Evolutionary conservation across 2,888 invertebrate genomes (phyloP).

Genomic region (Siphlonurus alternatus): DNA sequence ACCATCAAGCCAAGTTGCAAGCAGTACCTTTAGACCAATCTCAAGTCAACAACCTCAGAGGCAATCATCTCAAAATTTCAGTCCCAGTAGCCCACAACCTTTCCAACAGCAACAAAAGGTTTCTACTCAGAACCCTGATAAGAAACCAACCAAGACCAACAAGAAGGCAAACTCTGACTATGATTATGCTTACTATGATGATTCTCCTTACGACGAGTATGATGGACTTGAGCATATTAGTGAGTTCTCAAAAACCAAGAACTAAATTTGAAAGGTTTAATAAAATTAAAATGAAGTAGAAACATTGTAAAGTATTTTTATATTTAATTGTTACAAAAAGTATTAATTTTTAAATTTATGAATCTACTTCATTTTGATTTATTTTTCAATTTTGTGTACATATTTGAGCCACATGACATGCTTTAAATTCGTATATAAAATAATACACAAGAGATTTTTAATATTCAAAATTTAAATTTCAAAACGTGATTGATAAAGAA

Average conservation of each 20-base stretch:
- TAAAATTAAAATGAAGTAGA: too few relatives aligned
- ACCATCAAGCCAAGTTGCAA: background rate
- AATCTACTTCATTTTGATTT: too few relatives aligned
- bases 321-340: too few relatives aligned
- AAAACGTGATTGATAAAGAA: too few relatives aligned
- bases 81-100: background rate
- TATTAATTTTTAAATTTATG: too few relatives aligned
- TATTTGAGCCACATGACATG: too few relatives aligned
- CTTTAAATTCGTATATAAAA: too few relatives aligned
- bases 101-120: background rate
- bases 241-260: background rate
- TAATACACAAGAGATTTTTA: too few relatives aligned
- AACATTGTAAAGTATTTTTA: too few relatives aligned
- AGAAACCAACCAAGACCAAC: background rate
- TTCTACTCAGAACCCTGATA: background rate
- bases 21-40: background rate
- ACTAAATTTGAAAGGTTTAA: too few relatives aligned
- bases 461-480: too few relatives aligned
- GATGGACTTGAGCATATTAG: slow-evolving; percentile 6
- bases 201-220: slow-evolving; percentile 3
- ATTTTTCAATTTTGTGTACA: too few relatives aligned
- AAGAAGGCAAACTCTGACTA: slow-evolving; percentile 3
- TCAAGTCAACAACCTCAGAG: background rate
- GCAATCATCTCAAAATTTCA: background rate
- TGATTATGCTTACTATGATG: slow-evolving; percentile 9